Percentiles rank a stretch among this genome's conserved stretches.
Evolutionary conservation across 2,797 vertebrate genomes (phyloP).

Genomic region (Rhynchonycteris naso): DNA sequence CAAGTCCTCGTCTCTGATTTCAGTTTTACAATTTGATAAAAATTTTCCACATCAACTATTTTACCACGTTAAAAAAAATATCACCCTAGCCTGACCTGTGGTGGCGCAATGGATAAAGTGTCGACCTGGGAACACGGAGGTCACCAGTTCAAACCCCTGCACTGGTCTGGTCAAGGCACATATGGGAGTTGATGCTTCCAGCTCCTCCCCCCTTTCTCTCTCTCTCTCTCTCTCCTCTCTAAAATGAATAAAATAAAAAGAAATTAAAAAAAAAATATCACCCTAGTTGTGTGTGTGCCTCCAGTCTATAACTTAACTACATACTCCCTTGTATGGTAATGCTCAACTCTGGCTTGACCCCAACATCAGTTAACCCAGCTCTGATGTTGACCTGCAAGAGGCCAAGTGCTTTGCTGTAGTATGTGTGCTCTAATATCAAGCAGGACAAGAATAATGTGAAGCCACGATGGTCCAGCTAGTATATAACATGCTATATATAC

Average conservation of each 20-base stretch:
- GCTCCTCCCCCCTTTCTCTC: too few relatives aligned
- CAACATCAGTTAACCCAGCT: not conserved
- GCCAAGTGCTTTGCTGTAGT: not conserved
- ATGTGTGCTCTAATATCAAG: not conserved
- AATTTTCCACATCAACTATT: not conserved
- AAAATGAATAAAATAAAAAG: too few relatives aligned
- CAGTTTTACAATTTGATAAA: not conserved
- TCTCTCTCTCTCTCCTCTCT: too few relatives aligned
- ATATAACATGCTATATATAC: too few relatives aligned
- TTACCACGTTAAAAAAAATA: not conserved
- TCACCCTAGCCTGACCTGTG: not conserved
- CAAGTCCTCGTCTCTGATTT: not conserved
- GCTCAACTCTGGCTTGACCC: not conserved
- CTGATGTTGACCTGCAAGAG: not conserved
- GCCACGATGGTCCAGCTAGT: not conserved
- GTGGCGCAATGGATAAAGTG: too few relatives aligned
- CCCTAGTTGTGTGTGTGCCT: not conserved
- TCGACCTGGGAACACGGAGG: too few relatives aligned
- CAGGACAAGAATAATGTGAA: not conserved
- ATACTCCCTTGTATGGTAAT: not conserved
- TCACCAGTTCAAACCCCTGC: too few relatives aligned
- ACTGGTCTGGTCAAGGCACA: too few relatives aligned
- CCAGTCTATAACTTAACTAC: not conserved
- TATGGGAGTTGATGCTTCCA: too few relatives aligned
- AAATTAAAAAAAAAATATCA: not conserved